Evolutionary conservation across 1,140 invertebrate genomes (phyloP).

Genomic region (Pachypsylla venusta): DNA sequence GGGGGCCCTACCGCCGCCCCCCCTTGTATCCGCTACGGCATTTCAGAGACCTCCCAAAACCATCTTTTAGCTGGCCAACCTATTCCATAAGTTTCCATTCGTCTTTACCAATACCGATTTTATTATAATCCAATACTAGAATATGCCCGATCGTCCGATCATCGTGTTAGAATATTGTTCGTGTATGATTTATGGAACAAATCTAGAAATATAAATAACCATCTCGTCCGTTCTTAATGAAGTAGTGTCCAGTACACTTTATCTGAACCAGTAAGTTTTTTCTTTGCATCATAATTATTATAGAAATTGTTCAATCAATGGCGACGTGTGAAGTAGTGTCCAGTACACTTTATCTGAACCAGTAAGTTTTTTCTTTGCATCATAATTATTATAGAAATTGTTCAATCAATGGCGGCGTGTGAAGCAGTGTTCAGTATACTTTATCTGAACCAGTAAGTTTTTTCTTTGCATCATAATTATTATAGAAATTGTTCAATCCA

Average conservation of each 20-base stretch:
- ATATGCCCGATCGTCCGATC: too few relatives aligned
- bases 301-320: neutral
- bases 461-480: conserved; percentile 9
- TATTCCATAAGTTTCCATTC: too few relatives aligned
- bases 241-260: neutral
- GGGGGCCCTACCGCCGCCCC: too few relatives aligned
- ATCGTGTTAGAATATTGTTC: too few relatives aligned
- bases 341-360: too few relatives aligned
- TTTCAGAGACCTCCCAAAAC: too few relatives aligned
- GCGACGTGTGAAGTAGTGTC: neutral
- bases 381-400: neutral
- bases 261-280: too few relatives aligned
- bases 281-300: conserved; percentile 6
- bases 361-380: conserved; percentile 5
- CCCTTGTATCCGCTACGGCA: too few relatives aligned
- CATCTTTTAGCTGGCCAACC: too few relatives aligned
- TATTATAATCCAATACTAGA: too few relatives aligned
- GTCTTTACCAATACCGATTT: too few relatives aligned
- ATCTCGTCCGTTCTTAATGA: neutral
- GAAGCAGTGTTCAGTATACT: neutral
- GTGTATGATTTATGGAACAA: neutral
- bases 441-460: too few relatives aligned
- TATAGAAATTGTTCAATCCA: neutral
- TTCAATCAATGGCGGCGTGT: neutral
- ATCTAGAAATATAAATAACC: neutral